Evolutionary conservation across 2,888 invertebrate genomes (phyloP), one percentile per base, ranked within the genome.

Genomic region (Tenthredo livida): DNA sequence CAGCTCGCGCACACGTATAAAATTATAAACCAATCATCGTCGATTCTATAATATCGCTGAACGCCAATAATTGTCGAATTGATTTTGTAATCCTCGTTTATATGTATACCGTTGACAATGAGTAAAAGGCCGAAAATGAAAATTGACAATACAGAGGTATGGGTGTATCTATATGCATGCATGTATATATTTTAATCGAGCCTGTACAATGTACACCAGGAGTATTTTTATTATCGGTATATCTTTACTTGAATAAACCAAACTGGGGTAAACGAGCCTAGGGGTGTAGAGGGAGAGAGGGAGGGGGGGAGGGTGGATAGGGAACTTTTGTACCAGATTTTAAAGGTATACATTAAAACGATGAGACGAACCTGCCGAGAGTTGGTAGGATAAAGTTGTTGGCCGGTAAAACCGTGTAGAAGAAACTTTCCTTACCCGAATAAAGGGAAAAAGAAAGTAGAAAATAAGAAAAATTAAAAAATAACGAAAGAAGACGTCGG

Each of bases 281-380:
- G 29, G 33, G 58, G 2, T n/a, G n/a, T 10, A n/a, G 21, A n/a
- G 21, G 21, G n/a, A 6, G 15, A 0, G 9, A 29, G 0, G 12
- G 65, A 1, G 9, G 9, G 2, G 4, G 33, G 15, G 15, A 65
- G 17, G 15, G 25, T 37, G 12, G 12, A 9, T 12, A 4, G 6
- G 29, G 29, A 67, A 77, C 50, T 77, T 77, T 77, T 54, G 6
- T 50, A 50, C 54, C 50, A 77, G 77, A 77, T 77, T 77, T 77
- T 77, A 77, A 77, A 77, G 77, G 77, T 77, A 77, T 77, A 77
- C 77, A 77, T 77, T 77, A 77, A 77, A 77, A 77, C 47, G 77
- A 77, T 77, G 77, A 50, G 40, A 17, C 50, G 50, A 77, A 12
- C 15, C 40, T 75, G 29, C 37, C 37, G 50, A 54, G 54, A 33